phyloP scores from a whole-genome alignment of 2,888 invertebrate species.

The Euzetes globulus region DNA sequence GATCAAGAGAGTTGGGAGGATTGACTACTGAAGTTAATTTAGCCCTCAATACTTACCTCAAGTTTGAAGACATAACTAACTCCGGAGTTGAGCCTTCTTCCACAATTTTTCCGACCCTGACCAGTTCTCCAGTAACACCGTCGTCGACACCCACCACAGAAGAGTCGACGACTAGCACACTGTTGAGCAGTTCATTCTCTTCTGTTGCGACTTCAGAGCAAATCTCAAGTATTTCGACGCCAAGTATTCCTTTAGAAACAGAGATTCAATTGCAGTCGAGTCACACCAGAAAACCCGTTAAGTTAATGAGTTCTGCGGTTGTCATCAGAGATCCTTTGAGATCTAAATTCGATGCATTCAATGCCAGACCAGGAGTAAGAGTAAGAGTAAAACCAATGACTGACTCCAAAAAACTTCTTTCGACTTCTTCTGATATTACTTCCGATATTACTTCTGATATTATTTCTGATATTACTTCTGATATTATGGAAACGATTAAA shows the following conservation, averaged over 20 bases:
- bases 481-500: neutral
- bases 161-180: neutral
- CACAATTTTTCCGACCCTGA: neutral
- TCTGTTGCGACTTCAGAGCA: neutral
- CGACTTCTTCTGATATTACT: neutral
- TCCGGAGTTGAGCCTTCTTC: conserved; percentile 33
- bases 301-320: conserved; percentile 28
- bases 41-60: conserved; percentile 40
- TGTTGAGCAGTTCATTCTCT: neutral
- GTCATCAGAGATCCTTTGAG: conserved; percentile 27
- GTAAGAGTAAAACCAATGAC: conserved; percentile 38
- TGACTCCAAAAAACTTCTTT: neutral
- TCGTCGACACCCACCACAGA: neutral
- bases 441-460: too few species aligned
- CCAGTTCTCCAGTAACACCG: neutral
- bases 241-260: conserved; percentile 15
- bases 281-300: conserved; percentile 29
- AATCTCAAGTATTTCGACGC: neutral
- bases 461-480: too few species aligned
- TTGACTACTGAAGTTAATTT: conserved; percentile 42
- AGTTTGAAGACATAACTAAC: conserved; percentile 40
- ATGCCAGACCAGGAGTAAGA: conserved; percentile 40
- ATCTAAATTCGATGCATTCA: conserved; percentile 33
- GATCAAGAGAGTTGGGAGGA: conserved; percentile 40
- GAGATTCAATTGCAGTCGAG: neutral